Conservation (phyloP, 2,888 invertebrate genomes). For the Melinaea menophilus region DNA sequence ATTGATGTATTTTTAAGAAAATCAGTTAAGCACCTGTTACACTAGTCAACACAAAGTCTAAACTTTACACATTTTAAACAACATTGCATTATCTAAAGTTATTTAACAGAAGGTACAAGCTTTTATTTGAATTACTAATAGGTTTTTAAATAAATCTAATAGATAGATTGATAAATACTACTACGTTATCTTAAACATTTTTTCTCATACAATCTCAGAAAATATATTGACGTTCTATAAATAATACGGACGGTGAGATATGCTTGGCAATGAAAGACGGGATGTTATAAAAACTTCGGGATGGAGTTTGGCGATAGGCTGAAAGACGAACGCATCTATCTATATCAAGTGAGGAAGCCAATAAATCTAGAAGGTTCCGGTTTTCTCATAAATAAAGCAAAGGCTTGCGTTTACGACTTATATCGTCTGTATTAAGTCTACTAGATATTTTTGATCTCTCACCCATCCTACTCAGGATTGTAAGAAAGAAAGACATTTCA, state of each 20-base stretch:
- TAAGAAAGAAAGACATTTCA: neutral
- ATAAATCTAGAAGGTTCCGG: conserved; percentile 63
- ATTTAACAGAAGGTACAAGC: no score
- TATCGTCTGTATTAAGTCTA: conserved; percentile 52
- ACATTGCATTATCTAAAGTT: no score
- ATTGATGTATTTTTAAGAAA: no score
- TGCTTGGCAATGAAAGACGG: conserved; percentile 33
- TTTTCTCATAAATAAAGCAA: conserved; percentile 59
- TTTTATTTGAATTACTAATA: conserved; percentile 13
- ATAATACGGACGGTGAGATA: conserved; percentile 50
- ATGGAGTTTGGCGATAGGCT: conserved; percentile 53
- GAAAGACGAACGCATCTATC: conserved; percentile 52
- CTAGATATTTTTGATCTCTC: conserved; percentile 45
- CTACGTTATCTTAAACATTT: conserved; percentile 20
- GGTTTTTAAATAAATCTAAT: neutral
- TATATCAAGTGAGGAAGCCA: conserved; percentile 58
- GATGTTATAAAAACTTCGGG: conserved; percentile 42
- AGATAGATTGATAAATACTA: neutral
- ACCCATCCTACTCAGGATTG: neutral
- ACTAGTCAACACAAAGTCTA: no score
- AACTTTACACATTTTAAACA: no score
- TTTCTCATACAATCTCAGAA: conserved; percentile 43
- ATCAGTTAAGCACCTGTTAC: no score
- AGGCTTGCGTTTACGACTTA: conserved; percentile 46
- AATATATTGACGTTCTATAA: conserved; percentile 47